phyloP scores from a whole-genome alignment of 2,888 invertebrate genomes.

The Polydesmus complanatus region DNA sequence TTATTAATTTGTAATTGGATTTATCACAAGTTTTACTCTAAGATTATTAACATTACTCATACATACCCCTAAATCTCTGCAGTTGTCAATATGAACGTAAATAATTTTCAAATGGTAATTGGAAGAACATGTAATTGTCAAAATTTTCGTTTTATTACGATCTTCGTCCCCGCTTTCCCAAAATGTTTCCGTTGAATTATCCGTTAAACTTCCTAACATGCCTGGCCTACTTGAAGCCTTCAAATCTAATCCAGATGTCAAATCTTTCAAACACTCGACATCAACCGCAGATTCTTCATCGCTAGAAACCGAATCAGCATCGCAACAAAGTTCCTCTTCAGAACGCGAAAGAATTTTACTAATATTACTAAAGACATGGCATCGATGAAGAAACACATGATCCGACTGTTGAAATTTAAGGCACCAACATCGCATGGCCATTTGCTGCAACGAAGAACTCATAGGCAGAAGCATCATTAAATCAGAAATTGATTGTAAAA shows the following conservation, averaged over 20 bases:
- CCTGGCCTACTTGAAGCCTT: constrained; percentile 86
- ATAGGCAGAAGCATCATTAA: constrained; percentile 76
- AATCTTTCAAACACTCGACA: constrained; percentile 54
- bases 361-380: constrained; percentile 89
- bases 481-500: constrained; percentile 81
- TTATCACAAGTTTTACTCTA: too few relatives aligned
- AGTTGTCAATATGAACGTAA: constrained; percentile 86
- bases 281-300: constrained; percentile 10
- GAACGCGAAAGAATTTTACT: constrained; percentile 87
- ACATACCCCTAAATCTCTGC: constrained; percentile 79
- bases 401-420: constrained; percentile 76
- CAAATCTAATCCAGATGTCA: constrained; percentile 60
- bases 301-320: constrained; percentile 14
- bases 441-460: constrained; percentile 74
- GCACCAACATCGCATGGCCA: constrained; percentile 88
- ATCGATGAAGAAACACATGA: constrained; percentile 78
- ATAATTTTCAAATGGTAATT: constrained; percentile 55
- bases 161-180: constrained; percentile 99
- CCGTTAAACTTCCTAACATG: constrained; percentile 82
- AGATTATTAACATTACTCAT: too few relatives aligned
- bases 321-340: constrained; percentile 51
- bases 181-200: constrained; percentile 92
- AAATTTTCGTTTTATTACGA: constrained; percentile 70
- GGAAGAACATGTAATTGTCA: constrained; percentile 52
- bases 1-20: too few relatives aligned